Evolutionary conservation across 2,113 vertebrate genomes (phyloP).

Genomic region (Phycodurus eques): DNA sequence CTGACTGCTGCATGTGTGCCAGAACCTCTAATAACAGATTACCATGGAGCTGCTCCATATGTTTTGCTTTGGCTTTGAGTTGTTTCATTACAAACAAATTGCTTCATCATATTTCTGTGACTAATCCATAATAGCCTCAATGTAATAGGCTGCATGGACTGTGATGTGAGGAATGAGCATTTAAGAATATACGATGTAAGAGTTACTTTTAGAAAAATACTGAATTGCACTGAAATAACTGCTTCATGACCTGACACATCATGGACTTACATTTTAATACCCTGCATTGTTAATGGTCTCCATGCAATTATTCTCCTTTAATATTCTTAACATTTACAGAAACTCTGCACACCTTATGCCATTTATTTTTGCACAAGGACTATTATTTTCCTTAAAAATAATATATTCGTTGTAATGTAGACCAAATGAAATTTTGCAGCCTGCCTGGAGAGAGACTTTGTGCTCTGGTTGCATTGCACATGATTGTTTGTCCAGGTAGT

Average conservation of each 20-base stretch:
- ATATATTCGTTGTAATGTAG: slow-evolving; percentile 2
- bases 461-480: slow-evolving; percentile 21
- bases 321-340: not conserved
- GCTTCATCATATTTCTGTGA: slow-evolving; percentile 56
- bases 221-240: slow-evolving; percentile 6
- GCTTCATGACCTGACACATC: not conserved
- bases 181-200: not conserved
- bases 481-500: slow-evolving; percentile 31
- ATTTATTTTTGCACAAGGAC: not conserved
- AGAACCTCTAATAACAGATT: slow-evolving; percentile 66
- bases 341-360: not conserved
- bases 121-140: slow-evolving; percentile 44
- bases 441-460: slow-evolving; percentile 31
- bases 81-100: slow-evolving; percentile 53
- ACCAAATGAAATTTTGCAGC: slow-evolving; percentile 10
- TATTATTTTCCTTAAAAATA: not conserved
- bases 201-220: not conserved
- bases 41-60: slow-evolving; percentile 58
- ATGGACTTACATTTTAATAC: slow-evolving; percentile 2
- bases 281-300: slow-evolving; percentile 8
- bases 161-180: not conserved
- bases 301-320: not conserved
- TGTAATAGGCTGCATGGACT: slow-evolving; percentile 17
- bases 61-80: slow-evolving; percentile 60
- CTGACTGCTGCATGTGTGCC: slow-evolving; percentile 51